Base-by-base conservation (phyloP, 2,113 vertebrate genomes). In the Syngnathus typhle region DNA sequence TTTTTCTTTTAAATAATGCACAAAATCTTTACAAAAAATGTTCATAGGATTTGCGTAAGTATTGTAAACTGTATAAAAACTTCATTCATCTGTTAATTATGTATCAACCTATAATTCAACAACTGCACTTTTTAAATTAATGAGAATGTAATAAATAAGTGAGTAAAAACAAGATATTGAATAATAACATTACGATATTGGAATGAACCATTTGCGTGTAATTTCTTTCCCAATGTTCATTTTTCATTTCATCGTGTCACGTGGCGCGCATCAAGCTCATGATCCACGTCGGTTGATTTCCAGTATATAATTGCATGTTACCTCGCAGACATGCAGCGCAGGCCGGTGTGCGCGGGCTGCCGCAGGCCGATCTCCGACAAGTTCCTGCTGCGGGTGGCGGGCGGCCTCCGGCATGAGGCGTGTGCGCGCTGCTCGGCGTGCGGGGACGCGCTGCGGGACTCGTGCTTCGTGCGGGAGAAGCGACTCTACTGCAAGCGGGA, bases 401-500 rank as follows among this genome's bases (percentile, higher is more conserved):
- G 93, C 81, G 91, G 93, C 82, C 90, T 98, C 75, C 98, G 97
- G 97, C 97, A 99, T 0, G 96, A 99, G 77, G 90, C 85, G 71
- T 99, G 97, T n/a, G 94, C 95, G 76, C 92, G 92, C 73, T 99
- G 97, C 79, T 76, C 89, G 0, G 90, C 91, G 72, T 99, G 97
- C 88, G 92, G 93, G 62, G 93, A 96, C 75, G 91, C 93, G 63
- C 92, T 99, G 81, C 86, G 87, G 68, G 93, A 89, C 89, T 94
- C 93, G 82, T 99, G 97, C 91, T 99, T 97, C 86, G 92, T 94
- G 77, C 89, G 95, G 18, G 93, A 96, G 84, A 89, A 92, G 85
- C 96, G 94, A 80, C 93, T 98, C 61, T 98, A 98, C 91, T 99
- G 97, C 93, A 96, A 92, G 71, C 87, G 82, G 32, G 93, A 99